These are phyloP conservation scores for Hoplostethus mediterraneus DNA, from an alignment of 2,797 vertebrate species.

Conservation along the genomic window DNA sequence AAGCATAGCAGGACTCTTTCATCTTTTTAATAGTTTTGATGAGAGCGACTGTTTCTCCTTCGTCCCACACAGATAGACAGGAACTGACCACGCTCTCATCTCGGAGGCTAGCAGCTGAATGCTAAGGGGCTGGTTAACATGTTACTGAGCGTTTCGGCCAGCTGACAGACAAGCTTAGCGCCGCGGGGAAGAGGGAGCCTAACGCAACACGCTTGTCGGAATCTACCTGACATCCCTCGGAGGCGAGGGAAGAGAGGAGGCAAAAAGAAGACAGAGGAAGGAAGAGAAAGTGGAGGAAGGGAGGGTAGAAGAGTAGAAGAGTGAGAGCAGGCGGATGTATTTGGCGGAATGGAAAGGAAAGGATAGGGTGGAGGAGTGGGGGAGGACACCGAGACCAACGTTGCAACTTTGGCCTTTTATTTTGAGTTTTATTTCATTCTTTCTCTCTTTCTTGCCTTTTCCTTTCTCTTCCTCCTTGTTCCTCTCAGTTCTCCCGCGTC, in stretches of 20 bases:
- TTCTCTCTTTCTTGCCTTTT: neutral
- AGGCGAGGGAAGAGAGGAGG: neutral
- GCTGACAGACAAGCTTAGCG: conserved; percentile 54
- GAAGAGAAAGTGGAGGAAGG: neutral
- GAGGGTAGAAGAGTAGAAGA: neutral
- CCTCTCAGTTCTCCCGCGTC: neutral
- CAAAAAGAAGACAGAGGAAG: neutral
- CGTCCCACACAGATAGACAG: neutral
- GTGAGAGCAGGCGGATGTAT: too few relatives aligned
- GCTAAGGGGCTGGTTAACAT: conserved; percentile 50
- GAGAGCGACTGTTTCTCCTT: neutral
- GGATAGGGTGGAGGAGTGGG: neutral
- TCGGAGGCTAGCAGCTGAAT: conserved; percentile 41
- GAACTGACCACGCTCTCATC: conserved; percentile 15
- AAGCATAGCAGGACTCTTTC: neutral
- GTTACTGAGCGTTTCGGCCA: conserved; percentile 22
- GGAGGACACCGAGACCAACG: too few relatives aligned
- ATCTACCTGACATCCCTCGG: conserved; percentile 43
- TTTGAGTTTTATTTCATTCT: neutral
- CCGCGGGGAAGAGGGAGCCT: conserved; percentile 49
- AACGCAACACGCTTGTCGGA: conserved; percentile 40
- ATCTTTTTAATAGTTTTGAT: conserved; percentile 18
- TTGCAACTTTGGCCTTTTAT: too few relatives aligned
- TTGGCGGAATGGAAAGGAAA: neutral
- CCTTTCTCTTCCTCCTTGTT: neutral